Base-by-base conservation (phyloP, 2,113 vertebrate species). In the human (Homo sapiens) region DNA sequence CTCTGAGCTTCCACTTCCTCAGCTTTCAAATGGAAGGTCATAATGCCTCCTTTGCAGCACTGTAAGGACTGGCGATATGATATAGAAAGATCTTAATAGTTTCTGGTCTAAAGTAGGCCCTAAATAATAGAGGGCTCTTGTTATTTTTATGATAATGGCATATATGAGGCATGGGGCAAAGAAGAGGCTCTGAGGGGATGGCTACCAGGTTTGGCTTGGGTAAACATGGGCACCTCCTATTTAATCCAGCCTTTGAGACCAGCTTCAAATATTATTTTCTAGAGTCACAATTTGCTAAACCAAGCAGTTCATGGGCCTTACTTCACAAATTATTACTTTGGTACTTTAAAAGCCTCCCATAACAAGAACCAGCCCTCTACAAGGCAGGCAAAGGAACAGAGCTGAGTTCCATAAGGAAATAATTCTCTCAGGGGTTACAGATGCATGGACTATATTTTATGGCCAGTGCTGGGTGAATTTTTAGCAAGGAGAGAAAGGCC, bases 261-360 rank as follows among this genome's bases (percentile, higher is more conserved):
- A 83, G 59, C 38, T 97, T 93, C 50, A 40, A 43, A 95, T 80
- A 75, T 78, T 81, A 89, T 90, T 94, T 94, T 90, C 96, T 89
- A 76, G n/a, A 64, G 52, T 52, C 85, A 27, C 68, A 90, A 94
- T 95, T 97, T 97, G 93, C 92, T 95, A 96, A 98, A 97, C 66
- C 94, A 93, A 97, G 88, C 43, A 96, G 87, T 91, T 97, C 85
- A 78, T n/a, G 57, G 66, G 64, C 72, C 72, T 55, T 48, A 93
- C 89, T 96, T 97, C 98, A 82, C 88, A 97, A 98, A 98, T 97
- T 96, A 95, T 92, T 97, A 94, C 92, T 97, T 98, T 94, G 52
- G 38, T 89, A 5, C 92, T 98, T 98, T 97, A 97, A 96, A 98
- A 97, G 95, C 64, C 17, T 96, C 68, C 89, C 94, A 90, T 93